phyloP scores from a whole-genome alignment of 2,888 invertebrate species.

The Sesamia inferens region DNA sequence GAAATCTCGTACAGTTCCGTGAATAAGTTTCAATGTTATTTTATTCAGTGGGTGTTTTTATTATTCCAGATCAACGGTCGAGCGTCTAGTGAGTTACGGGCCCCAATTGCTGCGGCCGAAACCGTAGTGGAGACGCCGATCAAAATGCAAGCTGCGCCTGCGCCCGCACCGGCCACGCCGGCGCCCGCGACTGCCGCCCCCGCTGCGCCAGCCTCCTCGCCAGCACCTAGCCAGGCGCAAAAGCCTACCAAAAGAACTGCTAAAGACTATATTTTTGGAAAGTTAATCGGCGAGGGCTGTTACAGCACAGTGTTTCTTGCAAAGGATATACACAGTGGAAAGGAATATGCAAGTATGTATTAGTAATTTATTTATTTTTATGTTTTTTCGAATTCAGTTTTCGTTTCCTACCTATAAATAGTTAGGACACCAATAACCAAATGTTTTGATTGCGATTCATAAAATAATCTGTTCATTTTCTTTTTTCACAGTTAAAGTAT shows the following conservation, averaged over 20 bases:
- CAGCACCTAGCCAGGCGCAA: slow-evolving; percentile 82
- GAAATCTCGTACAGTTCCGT: slow-evolving; percentile 64
- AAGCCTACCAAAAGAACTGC: slow-evolving; percentile 92
- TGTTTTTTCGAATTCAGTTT: not conserved
- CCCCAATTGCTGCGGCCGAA: slow-evolving; percentile 90
- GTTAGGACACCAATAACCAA: not conserved
- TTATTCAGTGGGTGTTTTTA: slow-evolving; percentile 57
- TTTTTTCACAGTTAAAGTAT: slow-evolving; percentile 96
- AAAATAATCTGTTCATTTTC: slow-evolving; percentile 33
- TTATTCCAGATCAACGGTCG: slow-evolving; percentile 85
- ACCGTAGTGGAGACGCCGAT: slow-evolving; percentile 86
- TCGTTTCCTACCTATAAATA: not conserved
- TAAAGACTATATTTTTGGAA: slow-evolving; percentile 98
- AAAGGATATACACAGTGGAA: slow-evolving; percentile 96
- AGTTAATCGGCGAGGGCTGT: slow-evolving; percentile 98
- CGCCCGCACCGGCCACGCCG: slow-evolving; percentile 81
- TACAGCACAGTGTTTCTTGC: slow-evolving; percentile 98
- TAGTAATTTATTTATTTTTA: not conserved
- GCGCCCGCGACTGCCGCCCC: slow-evolving; percentile 81
- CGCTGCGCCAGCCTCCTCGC: slow-evolving; percentile 82
- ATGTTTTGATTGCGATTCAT: not conserved
- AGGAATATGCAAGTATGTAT: slow-evolving; percentile 98
- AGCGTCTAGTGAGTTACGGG: slow-evolving; percentile 82
- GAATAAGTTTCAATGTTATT: slow-evolving; percentile 54
- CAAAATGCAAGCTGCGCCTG: slow-evolving; percentile 87